A percentile compares a stretch with the other conserved stretches of the same genome.
phyloP scores from a whole-genome alignment of 92 coral and sea anemone species.

The Galaxea fascicularis region DNA sequence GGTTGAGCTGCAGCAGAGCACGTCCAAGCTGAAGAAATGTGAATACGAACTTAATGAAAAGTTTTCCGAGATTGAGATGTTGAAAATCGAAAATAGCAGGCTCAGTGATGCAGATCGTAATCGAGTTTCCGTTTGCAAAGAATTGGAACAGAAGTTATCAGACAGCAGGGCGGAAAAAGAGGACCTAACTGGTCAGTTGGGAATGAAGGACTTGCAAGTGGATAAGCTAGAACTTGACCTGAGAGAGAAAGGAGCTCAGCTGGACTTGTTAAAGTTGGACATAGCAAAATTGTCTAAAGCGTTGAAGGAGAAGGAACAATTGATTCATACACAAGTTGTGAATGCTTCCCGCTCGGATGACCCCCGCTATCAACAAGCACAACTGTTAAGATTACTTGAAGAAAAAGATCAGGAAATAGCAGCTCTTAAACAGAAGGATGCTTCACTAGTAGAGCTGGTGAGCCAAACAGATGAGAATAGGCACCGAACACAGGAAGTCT shows the following conservation, averaged over 20 bases:
- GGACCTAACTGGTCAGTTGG: constrained; percentile 54
- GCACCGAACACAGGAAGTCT: constrained; percentile 69
- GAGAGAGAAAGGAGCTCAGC: constrained; percentile 87
- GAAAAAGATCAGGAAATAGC: constrained; percentile 94
- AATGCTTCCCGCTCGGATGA: constrained; percentile 55
- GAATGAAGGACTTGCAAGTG: constrained; percentile 66
- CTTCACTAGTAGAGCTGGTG: constrained; percentile 86
- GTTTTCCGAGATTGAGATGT: constrained; percentile 69
- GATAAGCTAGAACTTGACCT: constrained; percentile 84
- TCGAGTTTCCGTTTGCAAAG: constrained; percentile 62
- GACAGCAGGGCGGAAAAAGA: constrained; percentile 67
- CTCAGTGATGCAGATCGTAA: constrained; percentile 68
- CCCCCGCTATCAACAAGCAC: constrained; percentile 67
- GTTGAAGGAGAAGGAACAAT: constrained; percentile 83
- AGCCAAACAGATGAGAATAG: constrained; percentile 77
- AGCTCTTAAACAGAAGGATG: constrained; percentile 91
- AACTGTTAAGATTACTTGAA: constrained; percentile 76
- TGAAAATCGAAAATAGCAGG: constrained; percentile 75
- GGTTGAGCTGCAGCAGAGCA: constrained; percentile 65
- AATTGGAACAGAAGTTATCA: constrained; percentile 74
- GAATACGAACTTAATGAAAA: constrained; percentile 70
- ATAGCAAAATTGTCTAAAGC: constrained; percentile 73
- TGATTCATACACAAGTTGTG: constrained; percentile 67
- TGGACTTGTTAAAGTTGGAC: constrained; percentile 87
- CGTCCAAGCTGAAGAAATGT: constrained; percentile 60